Evolutionary conservation across 2,113 vertebrate genomes (phyloP).

Genomic region (Dinomys branickii): DNA sequence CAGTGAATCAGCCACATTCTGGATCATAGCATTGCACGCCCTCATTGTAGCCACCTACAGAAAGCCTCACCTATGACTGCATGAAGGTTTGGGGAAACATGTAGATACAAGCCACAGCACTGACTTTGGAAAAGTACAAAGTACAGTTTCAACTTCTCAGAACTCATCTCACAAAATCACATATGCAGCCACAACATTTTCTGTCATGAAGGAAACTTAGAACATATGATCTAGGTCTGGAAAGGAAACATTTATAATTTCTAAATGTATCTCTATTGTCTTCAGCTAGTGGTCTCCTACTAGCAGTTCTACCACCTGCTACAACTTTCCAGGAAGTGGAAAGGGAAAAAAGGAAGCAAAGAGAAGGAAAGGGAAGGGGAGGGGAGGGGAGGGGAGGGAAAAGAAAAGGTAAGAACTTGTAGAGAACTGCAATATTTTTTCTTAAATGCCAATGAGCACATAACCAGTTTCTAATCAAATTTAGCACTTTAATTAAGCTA

Average conservation of each 20-base stretch:
- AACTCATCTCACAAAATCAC: neutral
- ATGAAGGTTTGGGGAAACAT: neutral
- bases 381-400: fast-evolving
- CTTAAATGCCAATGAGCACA: neutral
- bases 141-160: neutral
- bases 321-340: neutral
- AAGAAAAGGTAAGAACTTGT: neutral
- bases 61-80: neutral
- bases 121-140: neutral
- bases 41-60: neutral
- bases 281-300: neutral
- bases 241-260: neutral
- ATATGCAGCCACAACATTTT: neutral
- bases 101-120: neutral
- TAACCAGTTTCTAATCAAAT: neutral
- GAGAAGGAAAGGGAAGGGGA: neutral
- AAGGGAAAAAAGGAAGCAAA: neutral
- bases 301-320: neutral
- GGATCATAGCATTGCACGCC: neutral
- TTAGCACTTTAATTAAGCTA: neutral
- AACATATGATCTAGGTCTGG: neutral
- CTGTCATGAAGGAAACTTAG: neutral
- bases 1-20: neutral
- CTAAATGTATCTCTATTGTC: neutral
- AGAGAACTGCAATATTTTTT: neutral